Evolutionary conservation across 2,113 vertebrate genomes (phyloP), one percentile per base, ranked within the genome.

Genomic region (Amazona vittata): DNA sequence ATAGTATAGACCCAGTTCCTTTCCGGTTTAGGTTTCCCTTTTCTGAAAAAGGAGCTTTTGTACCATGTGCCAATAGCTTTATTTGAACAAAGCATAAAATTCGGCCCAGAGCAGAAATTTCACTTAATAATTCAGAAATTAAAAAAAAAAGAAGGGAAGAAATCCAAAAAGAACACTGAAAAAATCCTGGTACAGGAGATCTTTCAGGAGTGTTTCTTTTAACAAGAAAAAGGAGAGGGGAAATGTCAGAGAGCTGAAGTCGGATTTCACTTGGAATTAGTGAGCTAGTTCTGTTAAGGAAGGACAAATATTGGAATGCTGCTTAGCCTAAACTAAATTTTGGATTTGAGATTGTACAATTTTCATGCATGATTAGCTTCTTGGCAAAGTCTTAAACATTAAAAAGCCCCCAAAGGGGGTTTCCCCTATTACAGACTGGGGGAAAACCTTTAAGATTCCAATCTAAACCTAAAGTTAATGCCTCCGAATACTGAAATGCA

Each of bases 401-500:
- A 19, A 33, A 28, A 28, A 81, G 6, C 26, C 6, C 7, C 6
- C 21, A 11, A 5, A 57, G 15, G 28, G 4, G 2, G 8, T 6
- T 43, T 53, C 12, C 11, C 6, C 15, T 2, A 0, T 55, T 60
- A 20, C 20, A 7, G 16, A 13, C 4, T 4, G 33, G 21, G 13
- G 11, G 9, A 10, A 20, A 50, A 43, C 24, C 8, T 86, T 9
- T 10, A 21, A 43, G 39, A 68, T 28, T 70, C 26, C 35, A 7
- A 6, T 74, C 20, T n/a, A 25, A 80, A 46, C 3, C 6, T 13
- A 55, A 2, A 26, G 11, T 33, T 28, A 39, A 18, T 20, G 13
- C 24, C 22, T 41, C 7, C 1, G 29, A 25, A 9, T 6, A 0
- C 5, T 11, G 50, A 16, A 33, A 13, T 4, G 41, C 37, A 7